phyloP scores from a whole-genome alignment of 2,888 invertebrate genomes.

The Cheilosia vulpina region DNA sequence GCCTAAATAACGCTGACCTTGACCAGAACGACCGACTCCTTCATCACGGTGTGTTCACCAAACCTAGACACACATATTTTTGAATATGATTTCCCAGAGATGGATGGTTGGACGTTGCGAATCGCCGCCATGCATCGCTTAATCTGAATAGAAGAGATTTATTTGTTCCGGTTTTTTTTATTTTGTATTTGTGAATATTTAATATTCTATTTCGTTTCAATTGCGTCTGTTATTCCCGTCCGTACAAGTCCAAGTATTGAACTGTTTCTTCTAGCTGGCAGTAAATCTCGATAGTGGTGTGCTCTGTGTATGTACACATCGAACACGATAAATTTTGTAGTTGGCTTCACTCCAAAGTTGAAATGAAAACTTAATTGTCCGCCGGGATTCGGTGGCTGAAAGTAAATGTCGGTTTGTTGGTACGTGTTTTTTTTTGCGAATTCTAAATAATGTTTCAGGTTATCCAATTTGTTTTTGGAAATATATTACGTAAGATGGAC shows the following conservation, averaged over 20 bases:
- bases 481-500: background rate
- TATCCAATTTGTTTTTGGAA: conserved; percentile 25
- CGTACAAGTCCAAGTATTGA: too few relatives aligned
- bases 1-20: conserved; percentile 43
- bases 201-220: too few relatives aligned
- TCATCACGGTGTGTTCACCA: too few relatives aligned
- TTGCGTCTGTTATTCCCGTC: too few relatives aligned
- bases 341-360: conserved; percentile 61
- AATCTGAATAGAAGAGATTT: conserved; percentile 41
- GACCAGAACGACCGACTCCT: background rate
- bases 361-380: conserved; percentile 62
- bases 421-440: conserved; percentile 18
- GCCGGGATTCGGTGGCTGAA: conserved; percentile 51
- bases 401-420: conserved; percentile 40
- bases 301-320: background rate
- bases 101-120: conserved; percentile 21
- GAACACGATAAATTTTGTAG: background rate
- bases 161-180: conserved; percentile 9
- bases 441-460: conserved; percentile 10
- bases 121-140: conserved; percentile 42
- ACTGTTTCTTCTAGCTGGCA: too few relatives aligned
- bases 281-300: too few relatives aligned
- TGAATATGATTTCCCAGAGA: conserved; percentile 13
- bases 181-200: conserved; percentile 15
- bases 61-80: conserved; percentile 9